Evolutionary conservation across 2,113 vertebrate species (phyloP), one percentile per base, ranked within the genome.

Genomic region (Silurus asotus): DNA sequence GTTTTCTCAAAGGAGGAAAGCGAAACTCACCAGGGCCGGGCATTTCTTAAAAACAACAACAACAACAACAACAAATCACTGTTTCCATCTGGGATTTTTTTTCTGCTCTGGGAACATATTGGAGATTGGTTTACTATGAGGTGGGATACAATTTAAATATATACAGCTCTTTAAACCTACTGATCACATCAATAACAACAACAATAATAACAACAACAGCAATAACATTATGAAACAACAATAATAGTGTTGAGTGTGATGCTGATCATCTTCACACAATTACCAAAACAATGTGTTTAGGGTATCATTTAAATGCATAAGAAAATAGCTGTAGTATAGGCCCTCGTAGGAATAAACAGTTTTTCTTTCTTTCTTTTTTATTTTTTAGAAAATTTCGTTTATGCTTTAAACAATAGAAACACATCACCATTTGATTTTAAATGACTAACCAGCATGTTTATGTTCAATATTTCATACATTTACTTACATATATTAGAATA

Each of bases 51-150:
- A 56, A 59, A 37, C 37, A 37, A 37, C 37, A 37, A 37, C 37
- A 37, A 37, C 37, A 37, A 37, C 37, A 37, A 37, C 37, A 37
- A 37, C 37, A 59, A 81, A 53, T 14, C 28, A 48, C 0, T 67
- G 5, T 77, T 76, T 77, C 49, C 80, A 25, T 2, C 7, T 45
- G 61, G 72, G 69, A 82, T 51, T 67, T 75, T 37, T 37, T 82
- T 75, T 28, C 59, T 87, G 81, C 81, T 77, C n/a, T 81, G 53
- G 55, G 84, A 86, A 86, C 81, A 65, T 59, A 5, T 19, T 82
- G 59, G 80, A 67, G 61, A 48, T 75, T 61, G 15, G 70, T 61
- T 67, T 87, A 53, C 49, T 10, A 49, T 58, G 82, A 87, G 86
- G 86, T 87, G 86, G 86, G 86, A 74, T 75, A 62, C 48, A 55